Evolutionary conservation across 2,888 invertebrate genomes (phyloP).

Genomic region (Ectemnius cavifrons): DNA sequence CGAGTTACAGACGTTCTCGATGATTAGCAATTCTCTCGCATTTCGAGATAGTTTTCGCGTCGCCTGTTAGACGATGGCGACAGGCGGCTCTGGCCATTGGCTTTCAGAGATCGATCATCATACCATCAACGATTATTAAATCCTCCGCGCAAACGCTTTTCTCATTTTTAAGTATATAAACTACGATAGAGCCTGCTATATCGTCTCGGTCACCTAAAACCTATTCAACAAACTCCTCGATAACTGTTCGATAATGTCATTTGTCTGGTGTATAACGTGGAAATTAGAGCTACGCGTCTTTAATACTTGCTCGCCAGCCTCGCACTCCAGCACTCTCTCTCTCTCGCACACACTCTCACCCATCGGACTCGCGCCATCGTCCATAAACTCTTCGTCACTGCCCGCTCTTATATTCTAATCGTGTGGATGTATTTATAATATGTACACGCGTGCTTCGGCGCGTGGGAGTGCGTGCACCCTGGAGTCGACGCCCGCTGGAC

Average conservation of each 20-base stretch:
- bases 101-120: too few relatives aligned
- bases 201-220: slow-evolving; percentile 69
- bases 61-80: too few relatives aligned
- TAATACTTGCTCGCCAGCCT: slow-evolving; percentile 18
- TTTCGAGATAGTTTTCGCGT: too few relatives aligned
- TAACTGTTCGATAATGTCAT: slow-evolving; percentile 57
- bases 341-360: neutral
- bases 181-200: slow-evolving; percentile 76
- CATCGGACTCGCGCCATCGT: neutral
- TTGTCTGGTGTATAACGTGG: slow-evolving; percentile 35
- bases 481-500: too few relatives aligned
- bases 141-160: slow-evolving; percentile 30
- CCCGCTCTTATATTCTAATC: neutral
- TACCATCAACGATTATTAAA: slow-evolving; percentile 59
- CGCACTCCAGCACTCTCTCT: neutral
- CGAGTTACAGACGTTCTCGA: too few relatives aligned
- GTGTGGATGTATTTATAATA: slow-evolving; percentile 56
- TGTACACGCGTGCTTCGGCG: slow-evolving; percentile 43
- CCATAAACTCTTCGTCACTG: slow-evolving; percentile 5
- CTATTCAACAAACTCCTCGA: slow-evolving; percentile 70
- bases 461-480: slow-evolving; percentile 37
- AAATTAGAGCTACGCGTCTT: slow-evolving; percentile 42
- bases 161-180: slow-evolving; percentile 54
- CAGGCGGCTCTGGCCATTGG: too few relatives aligned
- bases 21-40: too few relatives aligned